Evolutionary conservation across 2,113 vertebrate genomes (phyloP), one percentile per base, ranked within the genome.

Genomic region (Formicarius rufipectus): DNA sequence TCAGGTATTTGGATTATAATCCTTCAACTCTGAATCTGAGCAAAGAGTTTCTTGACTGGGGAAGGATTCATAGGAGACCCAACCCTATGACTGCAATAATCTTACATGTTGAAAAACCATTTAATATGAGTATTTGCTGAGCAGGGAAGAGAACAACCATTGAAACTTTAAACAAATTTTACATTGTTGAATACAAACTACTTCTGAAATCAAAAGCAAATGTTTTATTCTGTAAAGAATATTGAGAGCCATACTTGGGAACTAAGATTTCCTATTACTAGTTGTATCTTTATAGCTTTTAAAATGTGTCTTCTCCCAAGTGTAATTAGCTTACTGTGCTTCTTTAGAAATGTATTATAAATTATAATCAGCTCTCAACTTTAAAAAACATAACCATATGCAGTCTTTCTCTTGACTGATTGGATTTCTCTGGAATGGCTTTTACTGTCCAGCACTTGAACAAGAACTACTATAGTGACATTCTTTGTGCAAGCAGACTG

Each of bases 191-290:
- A 85, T 71, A 93, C 72, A 72, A 96, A 93, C 95, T 68, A 71
- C 89, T 96, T 88, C 95, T 97, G 79, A 98, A 99, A 99, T 98
- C 75, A 98, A 98, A 98, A 98, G 89, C 98, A 98, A 98, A 98
- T 99, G 97, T 98, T 97, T 97, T 97, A 28, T 96, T 97, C 95
- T 96, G 90, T 94, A 89, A 96, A 95, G 96, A 95, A 72, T 97
- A 97, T 91, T 96, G 94, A 96, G 97, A 97, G 95, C 93, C 96
- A 93, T 94, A 93, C 84, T 83, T 97, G 84, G 81, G 95, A 97
- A 91, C 95, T 97, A 94, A 90, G 96, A 92, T 97, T 96, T 98
- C 85, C 73, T 95, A 73, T 98, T 98, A 93, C 90, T 98, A 92
- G 74, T 97, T 96, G 53, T 91, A 89, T 98, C 96, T 97, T 98